Evolutionary conservation across 2,113 vertebrate genomes (phyloP).

Genomic region (Tachuris rubrigastra): DNA sequence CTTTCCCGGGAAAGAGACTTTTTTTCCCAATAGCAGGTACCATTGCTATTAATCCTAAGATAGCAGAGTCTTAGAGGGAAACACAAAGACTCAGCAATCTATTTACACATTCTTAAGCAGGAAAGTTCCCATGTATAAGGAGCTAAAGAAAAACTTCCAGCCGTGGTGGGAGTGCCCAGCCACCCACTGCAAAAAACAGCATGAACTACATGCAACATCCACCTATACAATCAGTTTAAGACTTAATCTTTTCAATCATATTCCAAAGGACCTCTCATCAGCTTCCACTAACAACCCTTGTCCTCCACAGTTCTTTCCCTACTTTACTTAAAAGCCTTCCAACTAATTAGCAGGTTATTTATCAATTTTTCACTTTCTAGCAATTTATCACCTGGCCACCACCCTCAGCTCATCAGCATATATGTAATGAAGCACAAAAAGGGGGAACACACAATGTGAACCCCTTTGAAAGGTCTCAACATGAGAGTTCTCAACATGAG

Average conservation of each 20-base stretch:
- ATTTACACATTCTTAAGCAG: not conserved
- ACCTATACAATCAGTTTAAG: not conserved
- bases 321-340: not conserved
- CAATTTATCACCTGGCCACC: not conserved
- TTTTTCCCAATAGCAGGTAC: accelerated
- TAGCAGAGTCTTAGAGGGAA: not conserved
- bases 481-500: not conserved
- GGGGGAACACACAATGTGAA: not conserved
- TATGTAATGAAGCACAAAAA: not conserved
- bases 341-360: not conserved
- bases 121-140: not conserved
- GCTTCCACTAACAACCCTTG: not conserved
- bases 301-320: not conserved
- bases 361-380: not conserved
- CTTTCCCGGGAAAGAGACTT: not conserved
- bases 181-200: not conserved
- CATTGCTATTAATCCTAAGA: not conserved
- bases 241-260: not conserved
- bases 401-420: not conserved
- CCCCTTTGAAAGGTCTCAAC: not conserved
- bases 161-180: not conserved
- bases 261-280: not conserved
- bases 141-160: not conserved
- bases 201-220: not conserved
- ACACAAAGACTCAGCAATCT: not conserved